phyloP scores from a whole-genome alignment of 2,797 vertebrate genomes.

The Percopsis omiscomaycus region DNA sequence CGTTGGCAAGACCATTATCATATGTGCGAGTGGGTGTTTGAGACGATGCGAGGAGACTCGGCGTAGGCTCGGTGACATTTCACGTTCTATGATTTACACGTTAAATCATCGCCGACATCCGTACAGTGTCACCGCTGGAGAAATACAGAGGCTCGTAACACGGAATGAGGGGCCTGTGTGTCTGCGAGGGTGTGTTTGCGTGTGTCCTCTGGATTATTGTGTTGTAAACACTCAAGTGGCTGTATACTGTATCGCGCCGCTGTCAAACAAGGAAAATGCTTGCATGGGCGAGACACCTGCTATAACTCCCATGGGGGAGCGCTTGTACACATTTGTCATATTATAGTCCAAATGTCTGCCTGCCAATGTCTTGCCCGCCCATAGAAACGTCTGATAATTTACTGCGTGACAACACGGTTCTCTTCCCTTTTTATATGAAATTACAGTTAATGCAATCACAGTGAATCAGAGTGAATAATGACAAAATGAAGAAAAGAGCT shows the following conservation, averaged over 20 bases:
- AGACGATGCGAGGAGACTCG: slow-evolving; percentile 3
- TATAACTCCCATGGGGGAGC: neutral
- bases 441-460: too few species aligned
- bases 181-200: neutral
- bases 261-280: neutral
- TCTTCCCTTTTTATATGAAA: too few species aligned
- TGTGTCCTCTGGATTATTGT: neutral
- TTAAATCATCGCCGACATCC: neutral
- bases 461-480: too few species aligned
- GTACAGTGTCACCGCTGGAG: slow-evolving; percentile 4
- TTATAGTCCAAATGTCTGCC: too few species aligned
- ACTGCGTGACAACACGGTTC: too few species aligned
- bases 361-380: too few species aligned
- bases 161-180: neutral
- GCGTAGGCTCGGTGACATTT: neutral
- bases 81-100: slow-evolving; percentile 6
- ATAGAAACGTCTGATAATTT: too few species aligned
- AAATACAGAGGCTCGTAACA: neutral
- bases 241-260: neutral
- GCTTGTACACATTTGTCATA: too few species aligned
- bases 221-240: neutral
- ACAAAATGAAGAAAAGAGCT: too few species aligned
- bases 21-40: neutral
- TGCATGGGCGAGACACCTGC: neutral
- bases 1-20: too few species aligned